Evolutionary conservation across 1,140 invertebrate genomes (phyloP).

Genomic region (Pachyrhynchus sulphureomaculatus): DNA sequence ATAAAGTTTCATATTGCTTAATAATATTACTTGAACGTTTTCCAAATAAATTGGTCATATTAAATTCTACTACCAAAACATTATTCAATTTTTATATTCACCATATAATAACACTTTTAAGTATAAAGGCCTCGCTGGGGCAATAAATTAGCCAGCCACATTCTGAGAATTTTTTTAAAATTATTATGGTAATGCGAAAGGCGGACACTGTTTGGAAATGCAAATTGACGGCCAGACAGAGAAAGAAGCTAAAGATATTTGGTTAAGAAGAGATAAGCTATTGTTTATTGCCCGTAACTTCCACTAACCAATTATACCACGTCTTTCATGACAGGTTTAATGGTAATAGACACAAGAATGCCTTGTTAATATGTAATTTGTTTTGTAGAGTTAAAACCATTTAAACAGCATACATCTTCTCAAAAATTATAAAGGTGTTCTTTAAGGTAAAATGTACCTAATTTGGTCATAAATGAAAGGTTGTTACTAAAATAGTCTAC

Average conservation of each 20-base stretch:
- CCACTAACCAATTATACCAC: slow-evolving; percentile 51
- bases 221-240: slow-evolving; percentile 47
- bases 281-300: slow-evolving; percentile 50
- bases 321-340: slow-evolving; percentile 51
- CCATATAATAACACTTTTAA: slow-evolving; percentile 17
- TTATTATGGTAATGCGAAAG: slow-evolving; percentile 51
- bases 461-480: no score
- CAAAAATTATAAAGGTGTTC: slow-evolving; percentile 1
- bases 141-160: slow-evolving; percentile 38
- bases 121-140: slow-evolving; percentile 13
- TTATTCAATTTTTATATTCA: background rate
- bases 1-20: no score
- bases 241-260: slow-evolving; percentile 33
- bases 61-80: no score
- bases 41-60: no score
- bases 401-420: slow-evolving; percentile 20
- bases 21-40: no score
- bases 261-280: slow-evolving; percentile 14
- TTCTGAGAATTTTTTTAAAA: slow-evolving; percentile 48
- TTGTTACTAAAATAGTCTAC: no score
- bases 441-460: no score
- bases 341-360: slow-evolving; percentile 50
- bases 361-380: slow-evolving; percentile 51
- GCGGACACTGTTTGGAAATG: slow-evolving; percentile 50
- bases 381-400: slow-evolving; percentile 33